Evolutionary conservation across 2,113 vertebrate species (phyloP), one percentile per base, ranked within the genome.

Genomic region (Ageneiosus marmoratus): DNA sequence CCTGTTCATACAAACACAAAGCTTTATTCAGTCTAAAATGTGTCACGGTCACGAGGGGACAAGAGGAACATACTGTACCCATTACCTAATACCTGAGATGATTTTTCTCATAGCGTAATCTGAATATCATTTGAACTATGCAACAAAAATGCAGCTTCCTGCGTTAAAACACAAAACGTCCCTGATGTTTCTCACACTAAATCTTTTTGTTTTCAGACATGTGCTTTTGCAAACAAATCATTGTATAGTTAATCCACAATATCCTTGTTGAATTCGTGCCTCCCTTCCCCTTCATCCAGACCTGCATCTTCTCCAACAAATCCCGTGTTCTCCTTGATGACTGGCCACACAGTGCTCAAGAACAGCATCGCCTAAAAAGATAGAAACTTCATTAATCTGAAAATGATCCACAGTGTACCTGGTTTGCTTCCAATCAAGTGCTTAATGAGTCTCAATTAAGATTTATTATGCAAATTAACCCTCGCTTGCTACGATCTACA

Each of bases 391-490:
- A 92, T 93, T 91, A 86, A 93, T 93, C 91, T 92, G 90, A 90
- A 92, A 81, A 88, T 92, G 90, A 90, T 93, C 88, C 85, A 20
- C 86, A 83, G 89, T 91, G 91, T 93, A 91, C 93, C 92, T 94
- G 92, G 93, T 94, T 93, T 93, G 92, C 90, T 91, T 93, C 93
- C 92, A 93, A 94, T 95, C 93, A 93, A 92, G 92, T 90, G 88
- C 91, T 89, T 94, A 94, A 94, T 93, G 91, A 93, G 93, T 91
- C 90, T 92, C 93, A 94, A 94, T 94, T 94, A 94, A 93, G 93
- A 94, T 95, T 91, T 94, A 94, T 93, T 93, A 95, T 94, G 91
- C 90, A 93, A 94, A 95, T 95, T 93, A 94, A 94, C 93, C 92
- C 92, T 91, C 89, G 83, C 90, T 91, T 91, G 91, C 90, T 90